Conservation (phyloP, 2,797 vertebrate genomes). For the Myotis daubentonii region DNA sequence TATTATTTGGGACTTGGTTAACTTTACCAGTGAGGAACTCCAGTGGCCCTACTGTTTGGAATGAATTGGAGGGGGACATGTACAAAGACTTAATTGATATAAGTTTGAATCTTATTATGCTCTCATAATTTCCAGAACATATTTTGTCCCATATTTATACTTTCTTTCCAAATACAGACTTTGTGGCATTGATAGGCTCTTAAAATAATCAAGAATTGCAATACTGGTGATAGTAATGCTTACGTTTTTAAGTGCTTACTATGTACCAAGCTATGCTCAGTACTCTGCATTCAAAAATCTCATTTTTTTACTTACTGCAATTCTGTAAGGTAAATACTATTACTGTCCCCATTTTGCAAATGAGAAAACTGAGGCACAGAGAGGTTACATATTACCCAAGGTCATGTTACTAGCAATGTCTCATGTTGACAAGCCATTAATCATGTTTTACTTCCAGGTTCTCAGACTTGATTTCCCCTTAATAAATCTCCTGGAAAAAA, state of each 20-base stretch:
- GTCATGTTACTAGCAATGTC: neutral
- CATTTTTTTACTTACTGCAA: neutral
- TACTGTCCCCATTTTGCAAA: neutral
- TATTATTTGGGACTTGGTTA: neutral
- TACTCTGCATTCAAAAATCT: neutral
- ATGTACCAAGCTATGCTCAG: neutral
- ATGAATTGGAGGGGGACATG: neutral
- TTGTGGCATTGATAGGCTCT: neutral
- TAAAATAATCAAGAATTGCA: neutral
- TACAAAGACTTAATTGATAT: neutral
- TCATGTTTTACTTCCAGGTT: neutral
- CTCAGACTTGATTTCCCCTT: neutral
- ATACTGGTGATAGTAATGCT: neutral
- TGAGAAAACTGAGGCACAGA: neutral
- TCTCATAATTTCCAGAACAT: neutral
- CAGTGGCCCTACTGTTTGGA: neutral
- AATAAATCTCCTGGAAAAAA: neutral
- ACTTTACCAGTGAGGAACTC: neutral
- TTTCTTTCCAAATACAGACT: neutral
- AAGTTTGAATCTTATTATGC: slow-evolving; percentile 13
- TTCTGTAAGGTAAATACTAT: neutral
- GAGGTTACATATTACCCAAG: neutral
- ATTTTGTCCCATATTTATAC: neutral
- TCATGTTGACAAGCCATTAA: neutral
- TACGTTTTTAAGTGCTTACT: neutral